A percentile compares a stretch with the other conserved stretches of the same genome.
Evolutionary conservation across 2,888 invertebrate genomes (phyloP).

Genomic region (Eristalinus aeneus): DNA sequence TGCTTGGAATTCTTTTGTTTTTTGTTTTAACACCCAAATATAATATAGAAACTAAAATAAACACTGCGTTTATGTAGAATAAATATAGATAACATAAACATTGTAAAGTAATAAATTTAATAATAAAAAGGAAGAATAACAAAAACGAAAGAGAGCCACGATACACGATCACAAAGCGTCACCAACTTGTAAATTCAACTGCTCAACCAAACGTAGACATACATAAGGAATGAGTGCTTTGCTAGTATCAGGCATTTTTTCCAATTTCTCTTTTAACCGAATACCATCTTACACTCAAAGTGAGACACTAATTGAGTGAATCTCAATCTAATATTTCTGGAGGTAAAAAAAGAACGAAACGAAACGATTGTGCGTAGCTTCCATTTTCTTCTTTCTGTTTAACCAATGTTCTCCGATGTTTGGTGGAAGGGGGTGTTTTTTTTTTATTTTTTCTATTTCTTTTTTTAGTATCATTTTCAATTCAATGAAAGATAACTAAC

Average conservation of each 20-base stretch:
- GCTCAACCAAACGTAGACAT: neutral
- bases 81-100: neutral
- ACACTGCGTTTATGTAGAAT: too few relatives aligned
- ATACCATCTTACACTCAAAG: neutral
- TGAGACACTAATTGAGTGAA: neutral
- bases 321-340: neutral
- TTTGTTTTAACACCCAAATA: neutral
- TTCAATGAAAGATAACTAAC: too few relatives aligned
- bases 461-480: too few relatives aligned
- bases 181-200: conserved; percentile 55
- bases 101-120: neutral
- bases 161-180: conserved; percentile 54
- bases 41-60: neutral
- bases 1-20: conserved; percentile 12
- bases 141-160: conserved; percentile 68
- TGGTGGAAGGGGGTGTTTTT: too few relatives aligned
- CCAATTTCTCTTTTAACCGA: conserved; percentile 43
- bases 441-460: too few relatives aligned
- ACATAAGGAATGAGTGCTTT: conserved; percentile 26
- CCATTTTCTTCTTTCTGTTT: too few relatives aligned
- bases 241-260: conserved; percentile 47
- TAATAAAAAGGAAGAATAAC: conserved; percentile 58
- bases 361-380: neutral
- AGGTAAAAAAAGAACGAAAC: neutral
- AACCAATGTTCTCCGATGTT: too few relatives aligned